A percentile compares a stretch with the other conserved stretches of the same genome.
Conservation (phyloP, 2,888 invertebrate species). For the Tinea trinotella region DNA sequence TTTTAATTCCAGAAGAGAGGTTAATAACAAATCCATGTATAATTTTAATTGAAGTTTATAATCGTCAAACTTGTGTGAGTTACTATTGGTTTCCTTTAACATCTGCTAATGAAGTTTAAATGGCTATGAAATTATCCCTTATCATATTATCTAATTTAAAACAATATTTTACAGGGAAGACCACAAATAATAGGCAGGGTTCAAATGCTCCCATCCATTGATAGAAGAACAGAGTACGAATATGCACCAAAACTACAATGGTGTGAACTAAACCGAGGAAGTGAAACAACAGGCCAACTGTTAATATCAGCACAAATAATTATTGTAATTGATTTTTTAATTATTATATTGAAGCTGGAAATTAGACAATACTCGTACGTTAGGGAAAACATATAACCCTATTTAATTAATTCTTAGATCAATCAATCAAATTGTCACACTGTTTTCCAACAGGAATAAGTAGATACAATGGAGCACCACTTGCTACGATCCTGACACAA, state of each 20-base stretch:
- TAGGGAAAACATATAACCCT: too few species aligned
- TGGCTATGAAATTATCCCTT: neutral
- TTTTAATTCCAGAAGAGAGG: constrained; percentile 34
- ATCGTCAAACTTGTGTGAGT: constrained; percentile 38
- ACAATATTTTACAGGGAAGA: constrained; percentile 31
- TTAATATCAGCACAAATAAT: constrained; percentile 62
- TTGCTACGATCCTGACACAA: too few species aligned
- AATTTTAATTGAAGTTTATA: constrained; percentile 54
- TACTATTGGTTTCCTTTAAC: too few species aligned
- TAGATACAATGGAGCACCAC: too few species aligned
- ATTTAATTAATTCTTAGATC: too few species aligned
- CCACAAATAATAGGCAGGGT: constrained; percentile 40
- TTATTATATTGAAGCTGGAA: too few species aligned
- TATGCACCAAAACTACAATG: constrained; percentile 58
- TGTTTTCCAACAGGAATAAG: too few species aligned
- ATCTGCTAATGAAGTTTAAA: neutral
- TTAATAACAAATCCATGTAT: constrained; percentile 43
- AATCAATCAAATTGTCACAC: too few species aligned
- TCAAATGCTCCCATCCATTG: constrained; percentile 31
- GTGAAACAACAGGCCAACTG: constrained; percentile 50
- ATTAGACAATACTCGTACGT: too few species aligned
- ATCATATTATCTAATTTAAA: neutral
- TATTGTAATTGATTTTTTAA: constrained; percentile 37
- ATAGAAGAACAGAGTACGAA: constrained; percentile 32
- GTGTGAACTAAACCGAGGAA: constrained; percentile 51